These are phyloP conservation scores for Callipepla californica DNA, from an alignment of 2,113 vertebrate genomes.

Conservation along the genomic window DNA sequence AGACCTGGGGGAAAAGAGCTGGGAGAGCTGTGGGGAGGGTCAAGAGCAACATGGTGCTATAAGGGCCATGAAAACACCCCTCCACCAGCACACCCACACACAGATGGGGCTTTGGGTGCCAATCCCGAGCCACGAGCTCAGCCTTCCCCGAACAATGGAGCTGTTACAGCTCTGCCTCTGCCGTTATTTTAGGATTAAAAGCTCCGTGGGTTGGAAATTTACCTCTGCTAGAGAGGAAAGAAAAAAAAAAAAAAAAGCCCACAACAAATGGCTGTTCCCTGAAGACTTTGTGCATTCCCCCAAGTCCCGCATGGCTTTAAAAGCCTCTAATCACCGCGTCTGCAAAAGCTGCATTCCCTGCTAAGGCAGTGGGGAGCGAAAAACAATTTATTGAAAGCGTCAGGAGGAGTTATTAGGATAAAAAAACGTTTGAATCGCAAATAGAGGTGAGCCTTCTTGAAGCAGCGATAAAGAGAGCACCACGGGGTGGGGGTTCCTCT, in stretches of 20 bases:
- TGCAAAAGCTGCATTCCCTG: slow-evolving; percentile 40
- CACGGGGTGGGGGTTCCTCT: background rate
- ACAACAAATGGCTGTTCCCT: slow-evolving; percentile 23
- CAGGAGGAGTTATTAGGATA: slow-evolving; percentile 18
- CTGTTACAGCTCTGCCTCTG: slow-evolving; percentile 52
- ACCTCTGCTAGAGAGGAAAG: slow-evolving; percentile 43
- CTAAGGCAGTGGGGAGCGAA: slow-evolving; percentile 56
- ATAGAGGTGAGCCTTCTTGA: background rate
- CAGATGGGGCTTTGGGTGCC: background rate
- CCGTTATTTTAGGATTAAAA: slow-evolving; percentile 77
- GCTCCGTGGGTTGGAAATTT: slow-evolving; percentile 60
- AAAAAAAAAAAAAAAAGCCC: background rate
- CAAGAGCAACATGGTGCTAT: rapidly evolving
- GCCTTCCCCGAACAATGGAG: slow-evolving; percentile 28
- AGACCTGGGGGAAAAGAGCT: background rate
- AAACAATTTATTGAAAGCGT: slow-evolving; percentile 54
- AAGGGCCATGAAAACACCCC: background rate
- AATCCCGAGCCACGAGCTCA: background rate
- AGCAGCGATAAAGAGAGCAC: background rate
- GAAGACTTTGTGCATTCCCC: slow-evolving; percentile 3
- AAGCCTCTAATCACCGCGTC: slow-evolving; percentile 54
- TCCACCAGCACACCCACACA: background rate
- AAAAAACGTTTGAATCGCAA: background rate
- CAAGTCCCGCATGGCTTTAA: background rate
- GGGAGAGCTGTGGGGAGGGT: background rate